A percentile compares a stretch with the other conserved stretches of the same genome.
These are phyloP conservation scores for Eulemur albifrons DNA, from an alignment of 2,797 vertebrate species.

Conservation along the genomic window DNA sequence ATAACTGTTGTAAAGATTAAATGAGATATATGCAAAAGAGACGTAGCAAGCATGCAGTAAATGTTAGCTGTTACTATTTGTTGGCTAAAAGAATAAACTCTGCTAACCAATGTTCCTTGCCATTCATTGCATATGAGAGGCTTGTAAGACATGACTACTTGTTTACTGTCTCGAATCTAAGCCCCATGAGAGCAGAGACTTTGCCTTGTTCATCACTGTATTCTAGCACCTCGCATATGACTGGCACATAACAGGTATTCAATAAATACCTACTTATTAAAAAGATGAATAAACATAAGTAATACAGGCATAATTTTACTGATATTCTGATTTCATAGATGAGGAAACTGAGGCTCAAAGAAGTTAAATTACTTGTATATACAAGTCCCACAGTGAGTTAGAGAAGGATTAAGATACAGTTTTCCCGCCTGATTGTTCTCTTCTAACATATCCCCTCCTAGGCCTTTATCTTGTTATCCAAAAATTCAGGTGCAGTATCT, in stretches of 20 bases:
- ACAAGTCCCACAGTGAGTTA: background rate
- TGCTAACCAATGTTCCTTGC: background rate
- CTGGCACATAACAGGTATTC: background rate
- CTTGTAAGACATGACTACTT: background rate
- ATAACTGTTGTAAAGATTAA: background rate
- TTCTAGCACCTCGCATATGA: background rate
- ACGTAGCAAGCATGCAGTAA: background rate
- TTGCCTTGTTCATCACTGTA: background rate
- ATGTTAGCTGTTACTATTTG: background rate
- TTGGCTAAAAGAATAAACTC: background rate
- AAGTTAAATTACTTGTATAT: background rate
- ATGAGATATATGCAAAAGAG: background rate
- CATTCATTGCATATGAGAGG: background rate
- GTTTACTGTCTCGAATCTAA: background rate
- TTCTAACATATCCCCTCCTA: background rate
- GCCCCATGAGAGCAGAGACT: background rate
- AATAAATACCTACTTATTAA: background rate
- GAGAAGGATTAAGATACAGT: background rate
- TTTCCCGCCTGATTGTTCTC: background rate
- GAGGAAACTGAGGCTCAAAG: background rate
- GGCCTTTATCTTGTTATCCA: slow-evolving; percentile 67
- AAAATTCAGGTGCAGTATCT: slow-evolving; percentile 64
- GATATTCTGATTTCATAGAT: background rate
- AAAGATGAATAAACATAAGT: background rate
- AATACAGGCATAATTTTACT: background rate